Conservation (phyloP, 2,797 vertebrate genomes). For the Rhynchonycteris naso region DNA sequence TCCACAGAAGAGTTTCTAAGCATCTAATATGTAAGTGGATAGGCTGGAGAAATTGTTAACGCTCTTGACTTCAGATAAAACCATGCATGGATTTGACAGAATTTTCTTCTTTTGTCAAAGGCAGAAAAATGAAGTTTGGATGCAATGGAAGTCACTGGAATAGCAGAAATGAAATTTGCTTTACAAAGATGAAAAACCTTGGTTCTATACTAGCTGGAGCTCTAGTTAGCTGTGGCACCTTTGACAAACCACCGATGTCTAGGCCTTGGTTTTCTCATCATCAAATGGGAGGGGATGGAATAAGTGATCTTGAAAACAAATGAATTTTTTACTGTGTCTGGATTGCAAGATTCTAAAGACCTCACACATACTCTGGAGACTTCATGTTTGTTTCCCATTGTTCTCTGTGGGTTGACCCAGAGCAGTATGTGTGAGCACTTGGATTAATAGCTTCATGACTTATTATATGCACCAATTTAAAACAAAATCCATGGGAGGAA, state of each 20-base stretch:
- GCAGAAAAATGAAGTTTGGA: not conserved
- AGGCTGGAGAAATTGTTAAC: not conserved
- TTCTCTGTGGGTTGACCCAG: not conserved
- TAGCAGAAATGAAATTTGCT: not conserved
- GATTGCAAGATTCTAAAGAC: not conserved
- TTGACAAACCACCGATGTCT: not conserved
- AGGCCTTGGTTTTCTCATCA: not conserved
- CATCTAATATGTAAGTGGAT: not conserved
- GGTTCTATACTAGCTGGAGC: not conserved
- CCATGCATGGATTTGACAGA: slow-evolving; percentile 50
- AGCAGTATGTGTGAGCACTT: not conserved
- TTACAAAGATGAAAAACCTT: not conserved
- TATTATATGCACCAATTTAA: not conserved
- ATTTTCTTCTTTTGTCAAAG: not conserved
- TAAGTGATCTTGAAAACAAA: not conserved
- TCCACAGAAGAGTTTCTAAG: not conserved
- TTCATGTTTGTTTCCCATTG: not conserved
- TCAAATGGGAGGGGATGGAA: not conserved
- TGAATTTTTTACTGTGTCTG: not conserved
- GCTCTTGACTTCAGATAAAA: not conserved
- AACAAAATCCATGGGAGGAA: not conserved
- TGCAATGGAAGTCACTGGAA: not conserved
- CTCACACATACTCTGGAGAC: not conserved
- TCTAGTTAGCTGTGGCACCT: not conserved
- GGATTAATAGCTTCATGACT: not conserved